Evolutionary conservation across 2,113 vertebrate genomes (phyloP).

Genomic region (Circaetus cinerascens): DNA sequence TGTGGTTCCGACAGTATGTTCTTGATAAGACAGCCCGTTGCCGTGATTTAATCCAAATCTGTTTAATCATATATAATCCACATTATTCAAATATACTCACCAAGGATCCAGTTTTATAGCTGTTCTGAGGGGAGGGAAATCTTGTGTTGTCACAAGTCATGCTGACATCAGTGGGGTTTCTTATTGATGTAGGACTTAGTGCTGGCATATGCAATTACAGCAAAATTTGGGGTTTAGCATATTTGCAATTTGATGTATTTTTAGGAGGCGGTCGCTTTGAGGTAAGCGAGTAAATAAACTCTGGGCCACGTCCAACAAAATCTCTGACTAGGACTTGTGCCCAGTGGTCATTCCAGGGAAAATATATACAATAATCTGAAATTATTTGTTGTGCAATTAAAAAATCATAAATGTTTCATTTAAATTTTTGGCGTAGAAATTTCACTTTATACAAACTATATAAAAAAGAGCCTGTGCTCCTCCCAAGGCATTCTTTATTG

Average conservation of each 20-base stretch:
- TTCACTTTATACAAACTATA: background rate
- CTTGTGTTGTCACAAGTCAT: conserved; percentile 43
- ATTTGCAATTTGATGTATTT: background rate
- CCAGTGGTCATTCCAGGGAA: background rate
- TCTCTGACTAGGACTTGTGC: background rate
- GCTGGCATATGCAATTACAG: conserved; percentile 15
- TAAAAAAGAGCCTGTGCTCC: background rate
- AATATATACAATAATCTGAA: background rate
- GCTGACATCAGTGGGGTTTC: conserved; percentile 56
- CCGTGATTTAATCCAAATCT: conserved; percentile 48
- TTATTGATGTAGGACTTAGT: conserved; percentile 29
- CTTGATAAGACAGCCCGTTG: background rate
- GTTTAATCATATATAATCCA: conserved; percentile 42
- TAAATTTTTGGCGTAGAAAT: background rate
- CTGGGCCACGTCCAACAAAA: background rate
- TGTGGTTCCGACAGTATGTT: background rate
- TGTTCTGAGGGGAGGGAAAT: background rate
- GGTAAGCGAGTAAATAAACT: background rate
- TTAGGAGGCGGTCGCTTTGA: background rate
- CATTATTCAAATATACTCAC: background rate
- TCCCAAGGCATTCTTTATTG: background rate
- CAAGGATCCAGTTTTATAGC: background rate
- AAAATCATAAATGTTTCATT: background rate
- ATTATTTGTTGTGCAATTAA: background rate
- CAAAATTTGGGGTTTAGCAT: conserved; percentile 25